Percentiles rank a stretch among this genome's conserved stretches.
Conservation (phyloP, 2,797 vertebrate genomes). For the Scleropages formosus region DNA sequence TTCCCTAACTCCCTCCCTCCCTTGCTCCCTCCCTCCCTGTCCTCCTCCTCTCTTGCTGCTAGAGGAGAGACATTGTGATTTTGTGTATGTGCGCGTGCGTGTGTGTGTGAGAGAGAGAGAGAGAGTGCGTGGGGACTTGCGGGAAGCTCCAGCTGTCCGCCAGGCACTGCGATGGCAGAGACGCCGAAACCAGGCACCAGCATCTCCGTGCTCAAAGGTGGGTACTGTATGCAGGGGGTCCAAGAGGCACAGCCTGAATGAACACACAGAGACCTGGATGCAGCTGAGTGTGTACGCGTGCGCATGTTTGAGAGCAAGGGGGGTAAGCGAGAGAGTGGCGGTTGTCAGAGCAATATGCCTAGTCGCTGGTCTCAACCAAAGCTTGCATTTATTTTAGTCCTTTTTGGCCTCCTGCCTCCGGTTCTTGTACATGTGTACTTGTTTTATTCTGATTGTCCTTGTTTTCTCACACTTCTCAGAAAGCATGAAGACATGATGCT, state of each 20-base stretch:
- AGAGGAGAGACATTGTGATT: constrained; percentile 18
- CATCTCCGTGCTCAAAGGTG: constrained; percentile 8
- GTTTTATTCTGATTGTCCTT: not conserved
- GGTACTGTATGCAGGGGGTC: not conserved
- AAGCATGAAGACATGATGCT: too few relatives aligned
- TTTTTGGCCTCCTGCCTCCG: constrained; percentile 12
- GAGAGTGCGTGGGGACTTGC: constrained; percentile 37
- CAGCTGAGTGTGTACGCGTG: not conserved
- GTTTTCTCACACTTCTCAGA: not conserved
- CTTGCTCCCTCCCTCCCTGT: constrained; percentile 30
- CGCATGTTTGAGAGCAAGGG: not conserved
- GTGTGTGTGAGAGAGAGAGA: constrained; percentile 16
- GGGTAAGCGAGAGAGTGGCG: not conserved
- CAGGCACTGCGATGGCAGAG: constrained; percentile 20
- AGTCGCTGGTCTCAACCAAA: not conserved
- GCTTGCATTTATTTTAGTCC: constrained; percentile 15
- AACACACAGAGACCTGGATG: not conserved
- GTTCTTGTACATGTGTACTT: not conserved
- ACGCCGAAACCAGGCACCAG: not conserved
- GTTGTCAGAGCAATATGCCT: not conserved
- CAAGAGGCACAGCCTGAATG: not conserved
- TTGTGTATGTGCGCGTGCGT: constrained; percentile 10
- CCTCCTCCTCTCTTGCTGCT: constrained; percentile 28
- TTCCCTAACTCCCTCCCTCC: constrained; percentile 31
- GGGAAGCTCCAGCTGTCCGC: not conserved